Conservation (phyloP, 2,888 invertebrate genomes). For the Sesia apiformis region DNA sequence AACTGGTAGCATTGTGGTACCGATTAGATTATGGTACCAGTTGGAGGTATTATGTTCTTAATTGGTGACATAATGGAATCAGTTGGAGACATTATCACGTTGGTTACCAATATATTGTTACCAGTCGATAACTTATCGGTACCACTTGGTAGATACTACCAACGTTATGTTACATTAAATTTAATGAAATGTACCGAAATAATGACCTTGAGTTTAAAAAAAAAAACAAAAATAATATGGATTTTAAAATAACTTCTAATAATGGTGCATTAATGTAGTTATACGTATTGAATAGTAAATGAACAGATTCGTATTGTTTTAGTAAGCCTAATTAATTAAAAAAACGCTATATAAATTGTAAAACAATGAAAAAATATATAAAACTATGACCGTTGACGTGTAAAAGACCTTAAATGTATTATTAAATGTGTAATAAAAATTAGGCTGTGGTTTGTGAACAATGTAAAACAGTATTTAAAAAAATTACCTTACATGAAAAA, state of each 20-base stretch:
- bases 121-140: too few species aligned
- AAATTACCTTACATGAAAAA: too few species aligned
- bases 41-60: too few species aligned
- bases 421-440: not conserved
- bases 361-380: slow-evolving; percentile 1
- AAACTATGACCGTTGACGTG: slow-evolving; percentile 18
- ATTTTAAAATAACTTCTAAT: slow-evolving; percentile 2
- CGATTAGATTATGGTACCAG: too few species aligned
- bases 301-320: slow-evolving; percentile 10
- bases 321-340: slow-evolving; percentile 23
- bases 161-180: too few species aligned
- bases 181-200: not conserved
- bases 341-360: slow-evolving; percentile 1
- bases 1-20: too few species aligned
- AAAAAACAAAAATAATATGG: not conserved
- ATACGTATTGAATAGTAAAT: slow-evolving; percentile 2
- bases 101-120: too few species aligned
- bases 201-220: slow-evolving; percentile 1
- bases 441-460: slow-evolving; percentile 5
- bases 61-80: too few species aligned
- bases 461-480: not conserved
- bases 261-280: slow-evolving; percentile 10
- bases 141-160: too few species aligned
- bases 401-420: slow-evolving; percentile 1
- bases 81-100: too few species aligned